phyloP scores from a whole-genome alignment of 2,797 vertebrate species.

The Danionella dracula region DNA sequence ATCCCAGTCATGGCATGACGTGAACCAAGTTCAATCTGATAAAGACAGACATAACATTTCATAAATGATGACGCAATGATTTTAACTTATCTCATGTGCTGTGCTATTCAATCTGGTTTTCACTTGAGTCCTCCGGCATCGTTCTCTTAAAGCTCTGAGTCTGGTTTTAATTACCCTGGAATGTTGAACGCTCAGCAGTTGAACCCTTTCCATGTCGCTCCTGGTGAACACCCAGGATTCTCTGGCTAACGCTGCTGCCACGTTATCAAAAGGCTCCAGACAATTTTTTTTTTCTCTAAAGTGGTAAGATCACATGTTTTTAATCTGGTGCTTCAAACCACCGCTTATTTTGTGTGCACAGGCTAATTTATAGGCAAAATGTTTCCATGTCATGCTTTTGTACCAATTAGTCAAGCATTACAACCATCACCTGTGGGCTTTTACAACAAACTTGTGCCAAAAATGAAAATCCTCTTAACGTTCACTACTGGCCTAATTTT shows the following conservation, averaged over 20 bases:
- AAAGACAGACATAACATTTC: too few species aligned
- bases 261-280: conserved; percentile 26
- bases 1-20: too few species aligned
- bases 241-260: not conserved
- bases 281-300: conserved; percentile 41
- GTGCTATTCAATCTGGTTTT: not conserved
- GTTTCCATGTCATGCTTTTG: conserved; percentile 23
- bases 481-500: too few species aligned
- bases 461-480: too few species aligned
- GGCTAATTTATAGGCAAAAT: conserved; percentile 37
- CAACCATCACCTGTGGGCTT: too few species aligned
- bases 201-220: conserved; percentile 11
- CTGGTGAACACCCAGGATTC: conserved; percentile 1
- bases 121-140: not conserved
- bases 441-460: too few species aligned
- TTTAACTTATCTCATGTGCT: not conserved
- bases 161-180: conserved; percentile 47
- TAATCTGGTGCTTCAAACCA: conserved; percentile 19
- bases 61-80: not conserved
- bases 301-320: conserved; percentile 24
- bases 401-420: too few species aligned
- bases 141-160: not conserved
- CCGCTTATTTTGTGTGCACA: conserved; percentile 31
- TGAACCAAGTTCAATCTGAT: too few species aligned
- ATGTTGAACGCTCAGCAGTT: conserved; percentile 33